phyloP scores from a whole-genome alignment of 1,140 invertebrate species.

The Araneus ventricosus region DNA sequence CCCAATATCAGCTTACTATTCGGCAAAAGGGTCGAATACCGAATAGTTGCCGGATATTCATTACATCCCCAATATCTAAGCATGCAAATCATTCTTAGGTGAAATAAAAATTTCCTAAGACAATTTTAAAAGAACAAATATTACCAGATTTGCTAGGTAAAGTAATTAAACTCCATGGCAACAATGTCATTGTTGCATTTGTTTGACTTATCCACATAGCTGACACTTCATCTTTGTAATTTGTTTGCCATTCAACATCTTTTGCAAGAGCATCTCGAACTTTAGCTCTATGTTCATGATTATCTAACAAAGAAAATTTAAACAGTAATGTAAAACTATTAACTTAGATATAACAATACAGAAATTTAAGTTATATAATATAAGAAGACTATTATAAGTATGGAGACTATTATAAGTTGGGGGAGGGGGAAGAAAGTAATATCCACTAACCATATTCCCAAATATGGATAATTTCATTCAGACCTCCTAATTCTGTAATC shows the following conservation, averaged over 20 bases:
- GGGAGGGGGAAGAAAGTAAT: background rate
- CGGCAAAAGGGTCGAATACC: no score
- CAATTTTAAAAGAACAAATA: background rate
- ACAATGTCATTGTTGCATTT: constrained; percentile 77
- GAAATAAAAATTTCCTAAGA: no score
- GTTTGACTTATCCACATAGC: constrained; percentile 78
- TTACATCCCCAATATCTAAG: no score
- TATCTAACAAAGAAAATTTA: constrained; percentile 77
- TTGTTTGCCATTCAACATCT: constrained; percentile 78
- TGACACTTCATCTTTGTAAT: constrained; percentile 78
- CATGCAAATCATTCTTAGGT: no score
- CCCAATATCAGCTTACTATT: no score
- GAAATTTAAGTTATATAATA: background rate
- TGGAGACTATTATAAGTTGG: background rate
- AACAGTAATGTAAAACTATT: background rate
- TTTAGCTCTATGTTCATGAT: constrained; percentile 78
- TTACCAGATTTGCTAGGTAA: constrained; percentile 74
- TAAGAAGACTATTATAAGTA: background rate
- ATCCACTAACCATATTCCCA: constrained; percentile 80
- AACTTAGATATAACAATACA: background rate
- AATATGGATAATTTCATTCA: constrained; percentile 80
- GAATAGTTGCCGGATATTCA: no score
- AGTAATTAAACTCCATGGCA: constrained; percentile 76
- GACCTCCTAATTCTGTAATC: constrained; percentile 80
- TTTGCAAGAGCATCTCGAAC: constrained; percentile 78